Evolutionary conservation across 1,140 invertebrate species (phyloP).

Genomic region (Drosophila parabipectinata): DNA sequence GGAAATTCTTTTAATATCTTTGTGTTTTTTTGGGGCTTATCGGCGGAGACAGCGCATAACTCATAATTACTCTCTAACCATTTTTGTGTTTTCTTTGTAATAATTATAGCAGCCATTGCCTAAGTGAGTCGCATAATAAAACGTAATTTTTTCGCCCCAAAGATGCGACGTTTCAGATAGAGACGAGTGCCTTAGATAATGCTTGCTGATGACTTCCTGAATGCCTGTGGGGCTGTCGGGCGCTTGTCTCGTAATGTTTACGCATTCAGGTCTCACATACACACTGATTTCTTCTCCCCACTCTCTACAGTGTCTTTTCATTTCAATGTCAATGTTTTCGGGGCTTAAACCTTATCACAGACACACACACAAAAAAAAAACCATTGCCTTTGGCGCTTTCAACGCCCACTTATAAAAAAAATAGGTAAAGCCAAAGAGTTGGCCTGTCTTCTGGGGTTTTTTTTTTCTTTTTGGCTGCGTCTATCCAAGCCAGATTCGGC

Average conservation of each 20-base stretch:
- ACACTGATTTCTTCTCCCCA: conserved; percentile 3
- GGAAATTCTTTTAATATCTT: neutral
- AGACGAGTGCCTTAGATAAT: conserved; percentile 9
- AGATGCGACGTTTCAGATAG: conserved; percentile 32
- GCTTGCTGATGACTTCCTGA: conserved; percentile 31
- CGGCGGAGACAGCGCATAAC: neutral
- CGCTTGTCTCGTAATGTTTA: neutral
- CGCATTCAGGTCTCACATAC: conserved; percentile 37
- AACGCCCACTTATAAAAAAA: conserved; percentile 20
- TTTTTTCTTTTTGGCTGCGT: neutral
- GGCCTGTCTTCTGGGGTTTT: conserved; percentile 27
- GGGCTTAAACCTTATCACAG: conserved; percentile 12
- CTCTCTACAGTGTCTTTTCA: neutral
- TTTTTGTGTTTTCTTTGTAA: conserved; percentile 10
- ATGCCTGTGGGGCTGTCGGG: conserved; percentile 3
- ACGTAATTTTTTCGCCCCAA: conserved; percentile 54
- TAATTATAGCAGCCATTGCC: conserved; percentile 37
- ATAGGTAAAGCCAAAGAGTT: conserved; percentile 21
- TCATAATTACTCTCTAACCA: conserved; percentile 17
- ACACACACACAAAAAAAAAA: conserved; percentile 31
- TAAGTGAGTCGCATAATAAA: conserved; percentile 68
- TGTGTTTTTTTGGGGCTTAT: neutral
- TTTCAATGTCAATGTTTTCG: conserved; percentile 72
- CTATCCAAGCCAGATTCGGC: conserved; percentile 61
- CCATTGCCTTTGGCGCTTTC: conserved; percentile 55